Conservation (phyloP, 2,888 invertebrate species). For the Biston stratarius region DNA sequence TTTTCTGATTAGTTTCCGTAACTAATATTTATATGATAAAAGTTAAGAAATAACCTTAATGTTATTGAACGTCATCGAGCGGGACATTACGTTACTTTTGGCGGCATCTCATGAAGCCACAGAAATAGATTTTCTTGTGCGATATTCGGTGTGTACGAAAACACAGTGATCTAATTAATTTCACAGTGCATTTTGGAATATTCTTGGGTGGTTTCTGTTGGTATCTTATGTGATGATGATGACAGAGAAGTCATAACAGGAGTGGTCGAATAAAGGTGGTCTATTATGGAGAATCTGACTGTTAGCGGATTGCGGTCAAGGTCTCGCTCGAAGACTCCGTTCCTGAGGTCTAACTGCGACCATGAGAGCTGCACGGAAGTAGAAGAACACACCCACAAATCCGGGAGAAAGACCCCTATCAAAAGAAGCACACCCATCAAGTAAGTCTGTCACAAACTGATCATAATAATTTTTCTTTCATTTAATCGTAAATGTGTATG, state of each 20-base stretch:
- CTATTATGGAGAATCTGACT: conserved; percentile 72
- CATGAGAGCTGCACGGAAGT: conserved; percentile 84
- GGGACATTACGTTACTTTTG: conserved; percentile 76
- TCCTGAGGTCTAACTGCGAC: conserved; percentile 86
- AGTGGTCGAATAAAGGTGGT: conserved; percentile 30
- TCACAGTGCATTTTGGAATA: conserved; percentile 53
- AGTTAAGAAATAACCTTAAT: conserved; percentile 40
- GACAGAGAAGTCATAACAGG: conserved; percentile 41
- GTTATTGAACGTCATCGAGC: conserved; percentile 51
- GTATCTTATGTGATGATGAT: conserved; percentile 57
- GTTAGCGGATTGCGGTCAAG: conserved; percentile 88
- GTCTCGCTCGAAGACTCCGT: conserved; percentile 90
- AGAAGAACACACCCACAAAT: conserved; percentile 84
- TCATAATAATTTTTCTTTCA: neutral
- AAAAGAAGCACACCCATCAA: conserved; percentile 81
- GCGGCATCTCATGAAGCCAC: conserved; percentile 81
- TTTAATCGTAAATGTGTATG: neutral
- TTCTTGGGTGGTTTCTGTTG: conserved; percentile 48
- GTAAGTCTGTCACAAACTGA: conserved; percentile 63
- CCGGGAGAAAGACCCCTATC: conserved; percentile 80
- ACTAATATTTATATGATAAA: conserved; percentile 24
- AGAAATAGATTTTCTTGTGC: conserved; percentile 84
- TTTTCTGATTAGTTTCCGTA: conserved; percentile 36
- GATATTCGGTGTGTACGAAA: conserved; percentile 58
- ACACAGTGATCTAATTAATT: conserved; percentile 47